Evolutionary conservation across 2,888 invertebrate genomes (phyloP).

Genomic region (Luffia ferchaultella): DNA sequence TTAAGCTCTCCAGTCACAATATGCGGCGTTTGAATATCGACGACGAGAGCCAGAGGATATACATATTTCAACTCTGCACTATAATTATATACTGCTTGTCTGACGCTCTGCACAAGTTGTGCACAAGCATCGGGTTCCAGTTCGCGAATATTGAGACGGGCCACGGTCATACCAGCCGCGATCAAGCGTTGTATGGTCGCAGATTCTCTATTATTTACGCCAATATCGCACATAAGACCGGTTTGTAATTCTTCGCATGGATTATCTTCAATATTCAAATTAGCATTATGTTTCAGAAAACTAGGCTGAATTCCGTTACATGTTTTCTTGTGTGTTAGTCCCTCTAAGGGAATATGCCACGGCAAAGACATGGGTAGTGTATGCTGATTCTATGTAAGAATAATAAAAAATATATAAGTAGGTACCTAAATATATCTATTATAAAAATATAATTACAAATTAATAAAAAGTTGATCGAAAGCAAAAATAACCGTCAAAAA

Average conservation of each 20-base stretch:
- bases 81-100: slow-evolving; percentile 55
- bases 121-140: slow-evolving; percentile 46
- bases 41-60: slow-evolving; percentile 52
- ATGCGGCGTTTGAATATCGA: slow-evolving; percentile 46
- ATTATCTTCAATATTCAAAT: slow-evolving; percentile 34
- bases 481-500: no score
- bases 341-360: slow-evolving; percentile 51
- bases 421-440: no score
- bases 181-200: slow-evolving; percentile 47
- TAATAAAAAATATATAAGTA: not conserved
- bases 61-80: slow-evolving; percentile 53
- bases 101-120: slow-evolving; percentile 48
- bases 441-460: no score
- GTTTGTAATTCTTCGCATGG: slow-evolving; percentile 52
- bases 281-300: slow-evolving; percentile 41
- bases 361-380: slow-evolving; percentile 39
- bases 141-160: slow-evolving; percentile 47
- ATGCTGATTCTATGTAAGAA: not conserved
- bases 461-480: no score
- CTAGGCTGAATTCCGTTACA: slow-evolving; percentile 24
- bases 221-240: slow-evolving; percentile 54
- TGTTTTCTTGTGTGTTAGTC: slow-evolving; percentile 25
- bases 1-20: slow-evolving; percentile 47
- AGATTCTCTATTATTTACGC: slow-evolving; percentile 39
- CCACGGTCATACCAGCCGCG: slow-evolving; percentile 53